Base-by-base conservation (phyloP, 2,113 vertebrate species). In the Grus americana region DNA sequence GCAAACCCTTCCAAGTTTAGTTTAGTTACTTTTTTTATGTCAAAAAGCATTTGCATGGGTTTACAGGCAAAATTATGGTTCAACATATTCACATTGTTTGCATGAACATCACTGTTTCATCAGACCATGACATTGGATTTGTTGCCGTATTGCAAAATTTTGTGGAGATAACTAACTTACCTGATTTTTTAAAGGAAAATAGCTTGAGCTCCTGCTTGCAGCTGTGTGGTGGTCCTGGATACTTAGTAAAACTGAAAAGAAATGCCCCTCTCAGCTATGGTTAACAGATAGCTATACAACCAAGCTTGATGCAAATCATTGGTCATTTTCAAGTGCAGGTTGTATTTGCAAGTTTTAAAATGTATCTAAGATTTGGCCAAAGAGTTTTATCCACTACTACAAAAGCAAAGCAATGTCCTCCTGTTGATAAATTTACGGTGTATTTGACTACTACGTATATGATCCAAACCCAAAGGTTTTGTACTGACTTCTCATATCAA, bases 1-100 rank as follows among this genome's bases (percentile, higher is more conserved):
- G 92, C 91, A 97, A 97, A 91, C 58, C 91, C 67, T 96, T 97
- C 97, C 92, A 97, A 97, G 97, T 97, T 97, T 95, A 95, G 92
- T 97, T 94, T 92, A 95, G 97, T 96, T 97, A 95, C 92, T 95
- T 97, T 97, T 97, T 96, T 96, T 97, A 94, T 96, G 93, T 97
- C 87, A 97, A 90, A 95, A 97, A 94, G 86, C 92, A 95, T 97
- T 97, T 97, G 94, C 96, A 97, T 97, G 91, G 91, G 54, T 97
- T 96, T 97, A 67, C 84, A 93, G 92, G 94, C 66, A 96, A 91
- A 92, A 92, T 97, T 95, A 95, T 97, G 74, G 96, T 95, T 92
- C 97, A 96, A 92, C 91, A 93, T 95, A 82, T 86, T 97, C 91
- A 82, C 59, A 76, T 95, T 97, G 95, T 95, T 97, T 97, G 84